These are phyloP conservation scores for Vandiemenella viatica DNA, from an alignment of 2,888 invertebrate species.

Conservation along the genomic window DNA sequence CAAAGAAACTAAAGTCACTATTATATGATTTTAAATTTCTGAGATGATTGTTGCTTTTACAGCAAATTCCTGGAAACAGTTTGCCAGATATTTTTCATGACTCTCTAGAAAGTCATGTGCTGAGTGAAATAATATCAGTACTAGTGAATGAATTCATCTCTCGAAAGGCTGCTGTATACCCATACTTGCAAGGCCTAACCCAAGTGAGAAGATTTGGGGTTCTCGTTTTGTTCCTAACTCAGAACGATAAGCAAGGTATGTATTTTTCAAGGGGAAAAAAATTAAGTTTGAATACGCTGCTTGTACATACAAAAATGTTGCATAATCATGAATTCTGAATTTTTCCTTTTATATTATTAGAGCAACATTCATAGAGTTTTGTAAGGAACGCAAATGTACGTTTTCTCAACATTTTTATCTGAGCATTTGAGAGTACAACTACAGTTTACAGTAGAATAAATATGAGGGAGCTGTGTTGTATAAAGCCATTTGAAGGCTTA, in stretches of 20 bases:
- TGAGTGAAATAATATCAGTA: constrained; percentile 42
- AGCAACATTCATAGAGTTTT: too few species aligned
- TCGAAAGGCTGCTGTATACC: constrained; percentile 29
- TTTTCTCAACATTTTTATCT: too few species aligned
- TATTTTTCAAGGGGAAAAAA: too few species aligned
- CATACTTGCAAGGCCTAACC: constrained; percentile 37
- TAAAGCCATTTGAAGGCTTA: too few species aligned
- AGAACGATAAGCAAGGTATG: constrained; percentile 42
- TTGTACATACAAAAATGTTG: too few species aligned
- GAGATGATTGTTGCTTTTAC: constrained; percentile 19
- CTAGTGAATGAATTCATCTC: constrained; percentile 33
- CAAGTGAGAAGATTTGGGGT: constrained; percentile 48
- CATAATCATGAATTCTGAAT: too few species aligned
- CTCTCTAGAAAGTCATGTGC: constrained; percentile 45
- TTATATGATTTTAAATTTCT: constrained; percentile 5
- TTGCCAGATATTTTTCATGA: constrained; percentile 49
- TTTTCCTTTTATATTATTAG: too few species aligned
- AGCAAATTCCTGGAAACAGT: constrained; percentile 41
- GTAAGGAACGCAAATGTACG: too few species aligned
- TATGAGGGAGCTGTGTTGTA: too few species aligned
- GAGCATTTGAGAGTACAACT: too few species aligned
- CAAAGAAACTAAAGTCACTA: background rate
- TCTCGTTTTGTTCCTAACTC: constrained; percentile 46
- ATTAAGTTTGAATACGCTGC: too few species aligned
- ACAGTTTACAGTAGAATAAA: too few species aligned